phyloP scores from a whole-genome alignment of 2,797 vertebrate species.

The Carduelis carduelis region DNA sequence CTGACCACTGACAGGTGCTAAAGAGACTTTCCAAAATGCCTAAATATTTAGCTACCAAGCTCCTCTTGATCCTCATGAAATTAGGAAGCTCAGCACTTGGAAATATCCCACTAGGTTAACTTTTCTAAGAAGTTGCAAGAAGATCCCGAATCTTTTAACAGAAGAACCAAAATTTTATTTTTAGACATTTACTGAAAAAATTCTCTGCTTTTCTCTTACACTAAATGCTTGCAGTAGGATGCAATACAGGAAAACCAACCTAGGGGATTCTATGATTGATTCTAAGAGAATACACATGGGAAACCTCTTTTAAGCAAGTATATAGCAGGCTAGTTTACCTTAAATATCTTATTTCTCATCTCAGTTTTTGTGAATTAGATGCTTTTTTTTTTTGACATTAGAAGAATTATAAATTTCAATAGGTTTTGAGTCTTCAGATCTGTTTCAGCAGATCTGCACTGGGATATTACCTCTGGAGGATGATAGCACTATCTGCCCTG shows the following conservation, averaged over 20 bases:
- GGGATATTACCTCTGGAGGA: not conserved
- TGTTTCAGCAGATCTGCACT: not conserved
- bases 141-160: not conserved
- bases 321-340: not conserved
- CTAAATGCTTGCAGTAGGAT: not conserved
- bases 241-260: not conserved
- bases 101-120: not conserved
- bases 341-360: not conserved
- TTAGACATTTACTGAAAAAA: not conserved
- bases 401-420: not conserved
- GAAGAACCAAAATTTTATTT: not conserved
- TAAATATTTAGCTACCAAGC: not conserved
- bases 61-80: not conserved
- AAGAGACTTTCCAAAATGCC: not conserved
- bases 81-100: not conserved
- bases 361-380: not conserved
- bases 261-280: not conserved
- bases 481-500: not conserved
- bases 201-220: not conserved
- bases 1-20: not conserved
- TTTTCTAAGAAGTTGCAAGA: not conserved
- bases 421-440: not conserved
- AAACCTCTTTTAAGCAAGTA: not conserved
- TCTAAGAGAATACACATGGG: not conserved
- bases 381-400: not conserved